Conservation (phyloP, 2,113 vertebrate species). For the Clarias batrachus region DNA sequence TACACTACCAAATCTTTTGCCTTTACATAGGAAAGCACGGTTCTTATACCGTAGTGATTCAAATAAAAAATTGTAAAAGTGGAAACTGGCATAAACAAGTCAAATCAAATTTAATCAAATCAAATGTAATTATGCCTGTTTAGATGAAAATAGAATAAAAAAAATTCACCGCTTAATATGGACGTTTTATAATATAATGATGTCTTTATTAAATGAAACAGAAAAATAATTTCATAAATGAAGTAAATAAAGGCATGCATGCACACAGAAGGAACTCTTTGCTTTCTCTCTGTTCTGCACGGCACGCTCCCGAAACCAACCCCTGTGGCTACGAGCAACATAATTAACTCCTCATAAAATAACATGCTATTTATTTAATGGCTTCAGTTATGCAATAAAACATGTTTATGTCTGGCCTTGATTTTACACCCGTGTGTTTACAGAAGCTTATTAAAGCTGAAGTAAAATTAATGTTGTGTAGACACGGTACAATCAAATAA, state of each 20-base stretch:
- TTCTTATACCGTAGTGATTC: no score
- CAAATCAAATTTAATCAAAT: background rate
- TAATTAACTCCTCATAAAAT: slow-evolving; percentile 41
- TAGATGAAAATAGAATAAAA: background rate
- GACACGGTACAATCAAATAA: background rate
- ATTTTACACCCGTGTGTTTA: slow-evolving; percentile 1
- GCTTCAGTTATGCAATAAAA: slow-evolving; percentile 16
- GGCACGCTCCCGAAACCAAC: background rate
- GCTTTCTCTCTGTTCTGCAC: background rate
- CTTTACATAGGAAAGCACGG: no score
- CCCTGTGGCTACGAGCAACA: background rate
- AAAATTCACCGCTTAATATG: background rate
- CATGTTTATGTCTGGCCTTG: background rate
- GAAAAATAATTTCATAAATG: background rate
- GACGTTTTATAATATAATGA: background rate
- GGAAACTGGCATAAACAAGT: no score
- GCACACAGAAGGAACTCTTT: background rate
- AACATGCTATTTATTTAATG: slow-evolving; percentile 13
- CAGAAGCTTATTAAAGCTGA: background rate
- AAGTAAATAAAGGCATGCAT: background rate
- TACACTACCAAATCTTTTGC: no score
- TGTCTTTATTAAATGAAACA: background rate
- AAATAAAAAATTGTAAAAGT: no score
- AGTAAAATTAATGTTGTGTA: background rate
- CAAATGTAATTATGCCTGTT: background rate